phyloP scores from a whole-genome alignment of 92 coral and sea anemone species.

The Montipora capitata region DNA sequence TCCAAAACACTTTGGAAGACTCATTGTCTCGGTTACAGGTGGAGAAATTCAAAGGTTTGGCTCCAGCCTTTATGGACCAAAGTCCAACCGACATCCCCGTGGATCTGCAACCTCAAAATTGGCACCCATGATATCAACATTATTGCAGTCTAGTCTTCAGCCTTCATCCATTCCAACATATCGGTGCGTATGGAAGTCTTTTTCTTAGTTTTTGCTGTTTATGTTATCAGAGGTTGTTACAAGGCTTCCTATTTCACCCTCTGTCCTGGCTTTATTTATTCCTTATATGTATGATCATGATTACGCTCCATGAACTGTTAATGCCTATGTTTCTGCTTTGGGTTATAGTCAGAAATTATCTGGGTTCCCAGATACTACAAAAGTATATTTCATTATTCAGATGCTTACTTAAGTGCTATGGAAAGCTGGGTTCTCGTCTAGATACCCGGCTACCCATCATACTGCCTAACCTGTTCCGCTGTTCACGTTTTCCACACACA shows the following conservation, averaged over 20 bases:
- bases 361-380: background rate
- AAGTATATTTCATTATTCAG: background rate
- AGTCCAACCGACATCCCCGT: background rate
- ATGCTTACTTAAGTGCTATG: background rate
- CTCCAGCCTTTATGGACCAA: background rate
- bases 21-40: background rate
- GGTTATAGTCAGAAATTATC: background rate
- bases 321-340: background rate
- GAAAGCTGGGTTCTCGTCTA: background rate
- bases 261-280: background rate
- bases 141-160: background rate
- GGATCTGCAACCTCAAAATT: background rate
- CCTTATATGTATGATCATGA: background rate
- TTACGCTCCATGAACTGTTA: background rate
- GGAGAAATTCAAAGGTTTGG: background rate
- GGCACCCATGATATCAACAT: conserved; percentile 1
- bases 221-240: background rate
- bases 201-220: background rate
- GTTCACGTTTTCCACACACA: background rate
- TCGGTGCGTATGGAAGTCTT: background rate
- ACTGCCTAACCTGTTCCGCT: background rate
- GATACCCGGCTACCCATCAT: background rate
- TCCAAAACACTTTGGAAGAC: background rate
- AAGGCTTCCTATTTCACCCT: conserved; percentile 6
- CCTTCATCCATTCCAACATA: too few relatives aligned